A percentile compares a stretch with the other conserved stretches of the same genome.
Conservation (phyloP, 2,113 vertebrate species). For the Tylochromis polylepis region DNA sequence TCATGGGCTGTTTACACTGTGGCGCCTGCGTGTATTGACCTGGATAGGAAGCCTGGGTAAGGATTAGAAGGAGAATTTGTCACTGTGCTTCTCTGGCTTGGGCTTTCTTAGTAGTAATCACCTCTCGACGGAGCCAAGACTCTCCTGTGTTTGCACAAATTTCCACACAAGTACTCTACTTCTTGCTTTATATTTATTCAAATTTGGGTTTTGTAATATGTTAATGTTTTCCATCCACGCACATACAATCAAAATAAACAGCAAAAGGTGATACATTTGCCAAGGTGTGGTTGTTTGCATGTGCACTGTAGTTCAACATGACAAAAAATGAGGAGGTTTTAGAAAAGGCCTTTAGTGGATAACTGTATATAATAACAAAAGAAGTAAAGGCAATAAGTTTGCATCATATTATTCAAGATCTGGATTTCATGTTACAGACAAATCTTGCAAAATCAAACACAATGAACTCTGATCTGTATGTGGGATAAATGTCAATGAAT, state of each 20-base stretch:
- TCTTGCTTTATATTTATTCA: not conserved
- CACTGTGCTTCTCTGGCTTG: not conserved
- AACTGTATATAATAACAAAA: not conserved
- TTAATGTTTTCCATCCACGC: not conserved
- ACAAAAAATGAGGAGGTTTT: not conserved
- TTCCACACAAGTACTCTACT: not conserved
- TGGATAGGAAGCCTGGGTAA: slow-evolving; percentile 59
- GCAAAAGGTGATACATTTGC: not conserved
- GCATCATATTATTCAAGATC: not conserved
- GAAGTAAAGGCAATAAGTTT: not conserved
- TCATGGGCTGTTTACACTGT: slow-evolving; percentile 75
- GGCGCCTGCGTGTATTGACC: slow-evolving; percentile 85
- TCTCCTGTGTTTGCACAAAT: not conserved
- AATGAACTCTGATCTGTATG: not conserved
- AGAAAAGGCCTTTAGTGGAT: not conserved
- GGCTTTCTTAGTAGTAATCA: not conserved
- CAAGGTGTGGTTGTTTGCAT: not conserved
- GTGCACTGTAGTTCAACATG: not conserved
- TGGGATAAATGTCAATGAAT: not conserved
- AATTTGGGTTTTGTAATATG: not conserved
- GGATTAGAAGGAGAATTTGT: slow-evolving; percentile 15
- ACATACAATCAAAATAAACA: not conserved
- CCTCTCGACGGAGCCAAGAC: not conserved
- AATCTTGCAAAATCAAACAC: not conserved
- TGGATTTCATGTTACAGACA: not conserved